phyloP scores from a whole-genome alignment of 2,797 vertebrate genomes.

The Hemitrygon akajei region DNA sequence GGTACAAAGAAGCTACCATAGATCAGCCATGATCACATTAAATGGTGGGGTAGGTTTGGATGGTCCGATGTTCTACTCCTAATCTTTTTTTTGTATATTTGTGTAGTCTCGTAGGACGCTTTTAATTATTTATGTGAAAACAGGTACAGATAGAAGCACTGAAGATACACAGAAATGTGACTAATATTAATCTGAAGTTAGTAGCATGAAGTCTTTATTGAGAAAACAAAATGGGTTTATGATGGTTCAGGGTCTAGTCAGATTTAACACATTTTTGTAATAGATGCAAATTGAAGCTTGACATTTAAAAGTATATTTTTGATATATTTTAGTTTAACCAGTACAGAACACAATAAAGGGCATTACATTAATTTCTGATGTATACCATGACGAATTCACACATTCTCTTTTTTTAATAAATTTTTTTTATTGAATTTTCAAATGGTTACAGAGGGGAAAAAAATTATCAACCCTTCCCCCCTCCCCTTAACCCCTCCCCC shows the following conservation, averaged over 20 bases:
- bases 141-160: not conserved
- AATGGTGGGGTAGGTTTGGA: too few species aligned
- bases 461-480: too few species aligned
- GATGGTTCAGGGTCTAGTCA: not conserved
- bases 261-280: not conserved
- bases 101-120: not conserved
- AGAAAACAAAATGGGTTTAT: not conserved
- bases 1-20: too few species aligned
- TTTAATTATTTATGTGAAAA: not conserved
- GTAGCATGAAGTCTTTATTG: not conserved
- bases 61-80: too few species aligned
- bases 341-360: not conserved
- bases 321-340: not conserved
- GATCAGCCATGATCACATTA: too few species aligned
- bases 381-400: not conserved
- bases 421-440: too few species aligned
- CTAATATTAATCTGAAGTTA: not conserved
- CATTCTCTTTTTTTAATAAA: too few species aligned
- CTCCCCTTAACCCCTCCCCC: too few species aligned
- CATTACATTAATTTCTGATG: not conserved
- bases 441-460: too few species aligned
- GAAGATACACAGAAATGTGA: not conserved
- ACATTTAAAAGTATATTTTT: slow-evolving; percentile 12
- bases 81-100: too few species aligned
- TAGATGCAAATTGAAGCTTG: not conserved